Percentiles rank a stretch among this genome's conserved stretches.
Conservation (phyloP, 2,113 vertebrate species). For the Polypterus senegalus region DNA sequence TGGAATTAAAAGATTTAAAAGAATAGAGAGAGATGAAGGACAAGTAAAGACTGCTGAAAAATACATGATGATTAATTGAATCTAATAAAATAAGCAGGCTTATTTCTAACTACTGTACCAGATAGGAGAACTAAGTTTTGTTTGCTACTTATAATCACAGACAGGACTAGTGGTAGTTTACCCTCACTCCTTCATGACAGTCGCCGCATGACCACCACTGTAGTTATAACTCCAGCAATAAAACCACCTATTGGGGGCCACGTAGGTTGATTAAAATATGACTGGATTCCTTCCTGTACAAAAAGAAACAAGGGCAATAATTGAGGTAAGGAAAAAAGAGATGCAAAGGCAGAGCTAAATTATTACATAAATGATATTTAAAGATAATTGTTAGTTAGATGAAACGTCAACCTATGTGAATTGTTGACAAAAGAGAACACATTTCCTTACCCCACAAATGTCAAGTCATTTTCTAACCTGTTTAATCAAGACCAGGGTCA, state of each 20-base stretch:
- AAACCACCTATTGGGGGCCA: slow-evolving; percentile 79
- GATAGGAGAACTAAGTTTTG: background rate
- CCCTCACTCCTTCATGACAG: slow-evolving; percentile 34
- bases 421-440: too few species aligned
- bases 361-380: background rate
- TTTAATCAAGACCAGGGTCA: too few species aligned
- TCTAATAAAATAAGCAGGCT: too few species aligned
- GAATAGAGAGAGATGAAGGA: too few species aligned
- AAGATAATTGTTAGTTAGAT: background rate
- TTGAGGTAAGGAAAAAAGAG: background rate
- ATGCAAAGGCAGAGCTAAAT: background rate
- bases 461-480: too few species aligned
- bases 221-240: slow-evolving; percentile 68
- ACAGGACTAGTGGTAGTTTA: background rate
- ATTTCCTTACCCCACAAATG: too few species aligned
- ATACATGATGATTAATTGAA: too few species aligned
- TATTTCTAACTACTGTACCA: background rate
- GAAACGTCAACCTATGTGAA: too few species aligned
- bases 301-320: slow-evolving; percentile 6
- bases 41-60: too few species aligned
- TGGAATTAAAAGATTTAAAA: too few species aligned
- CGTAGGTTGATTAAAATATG: slow-evolving; percentile 74
- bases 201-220: slow-evolving; percentile 68
- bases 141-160: too few species aligned
- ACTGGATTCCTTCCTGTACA: slow-evolving; percentile 67